Percentiles rank a stretch among this genome's conserved stretches.
These are phyloP conservation scores for Acanthurus lineatus DNA, from an alignment of 2,797 vertebrate genomes.

Conservation along the genomic window DNA sequence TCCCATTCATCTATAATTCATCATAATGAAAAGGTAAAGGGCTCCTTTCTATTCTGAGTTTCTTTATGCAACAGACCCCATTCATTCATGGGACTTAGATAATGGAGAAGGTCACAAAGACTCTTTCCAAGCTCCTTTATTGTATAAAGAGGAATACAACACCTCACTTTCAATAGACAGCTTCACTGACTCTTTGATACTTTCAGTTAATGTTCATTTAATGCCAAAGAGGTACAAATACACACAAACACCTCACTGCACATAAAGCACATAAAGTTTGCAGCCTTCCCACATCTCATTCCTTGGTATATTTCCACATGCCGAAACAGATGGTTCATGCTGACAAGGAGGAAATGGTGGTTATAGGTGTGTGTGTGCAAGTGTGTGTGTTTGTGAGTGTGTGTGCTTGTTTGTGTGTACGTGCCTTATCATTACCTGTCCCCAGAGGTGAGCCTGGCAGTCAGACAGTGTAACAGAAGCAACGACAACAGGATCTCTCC, in stretches of 20 bases:
- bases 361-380: slow-evolving; percentile 17
- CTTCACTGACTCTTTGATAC: not conserved
- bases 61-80: slow-evolving; percentile 8
- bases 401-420: slow-evolving; percentile 29
- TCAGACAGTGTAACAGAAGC: slow-evolving; percentile 74
- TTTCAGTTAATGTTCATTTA: not conserved
- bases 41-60: not conserved
- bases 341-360: slow-evolving; percentile 49
- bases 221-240: slow-evolving; percentile 6
- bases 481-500: slow-evolving; percentile 70
- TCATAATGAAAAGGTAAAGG: slow-evolving; percentile 30
- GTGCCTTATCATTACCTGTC: slow-evolving; percentile 72
- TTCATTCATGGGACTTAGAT: slow-evolving; percentile 15
- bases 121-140: not conserved
- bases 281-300: slow-evolving; percentile 11
- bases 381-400: slow-evolving; percentile 18
- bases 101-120: slow-evolving; percentile 14
- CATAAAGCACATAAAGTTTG: slow-evolving; percentile 17
- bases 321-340: slow-evolving; percentile 67
- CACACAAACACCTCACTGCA: not conserved
- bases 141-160: not conserved
- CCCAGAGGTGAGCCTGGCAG: slow-evolving; percentile 75
- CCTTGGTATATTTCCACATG: slow-evolving; percentile 35
- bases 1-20: slow-evolving; percentile 32
- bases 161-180: not conserved